Base-by-base conservation (phyloP, 2,888 invertebrate species). In the Pyrrhia umbra region DNA sequence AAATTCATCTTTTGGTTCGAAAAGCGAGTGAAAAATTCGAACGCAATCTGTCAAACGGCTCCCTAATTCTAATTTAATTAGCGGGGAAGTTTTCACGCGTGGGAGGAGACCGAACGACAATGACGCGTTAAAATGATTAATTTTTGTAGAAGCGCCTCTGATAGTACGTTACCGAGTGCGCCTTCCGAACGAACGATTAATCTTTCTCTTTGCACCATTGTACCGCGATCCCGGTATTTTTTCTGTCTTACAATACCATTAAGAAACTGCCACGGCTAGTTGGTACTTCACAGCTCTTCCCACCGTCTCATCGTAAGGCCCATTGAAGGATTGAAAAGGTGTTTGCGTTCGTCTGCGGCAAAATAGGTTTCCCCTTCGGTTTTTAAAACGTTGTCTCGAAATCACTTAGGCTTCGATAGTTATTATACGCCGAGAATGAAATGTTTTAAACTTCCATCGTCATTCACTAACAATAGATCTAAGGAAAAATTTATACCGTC, bases 371-470 rank as follows among this genome's bases (percentile, higher is more conserved):
- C 94, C 94, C 95, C 93, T 92, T 89, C 85, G 81, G 85, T 91
- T 91, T 92, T 90, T 88, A 86, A 89, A 90, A 88, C 85, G 85
- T 88, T 90, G 86, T 84, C 87, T 86, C 86, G 86, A 80, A 87
- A 93, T 92, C 95, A 94, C 95, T 95, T 94, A 94, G 92, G 87
- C 92, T 90, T 92, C 91, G 94, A 95, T 95, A 95, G 95, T 95
- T 94, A 93, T 93, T 93, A 91, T 90, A 83, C 86, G 83, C 75
- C 79, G 85, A 82, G 83, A 88, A 89, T 84, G 88, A 91, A 93
- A 93, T 90, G 92, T 93, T 93, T 93, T 95, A 95, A 95, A 93
- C 91, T 90, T 90, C 90, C 95, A 87, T 81, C 92, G 95, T 95
- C 95, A 95, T 93, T 91, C 89, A 79, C 83, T 83, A 85, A 93